Base-by-base conservation (phyloP, 2,797 vertebrate genomes). In the Alfaro cultratus region DNA sequence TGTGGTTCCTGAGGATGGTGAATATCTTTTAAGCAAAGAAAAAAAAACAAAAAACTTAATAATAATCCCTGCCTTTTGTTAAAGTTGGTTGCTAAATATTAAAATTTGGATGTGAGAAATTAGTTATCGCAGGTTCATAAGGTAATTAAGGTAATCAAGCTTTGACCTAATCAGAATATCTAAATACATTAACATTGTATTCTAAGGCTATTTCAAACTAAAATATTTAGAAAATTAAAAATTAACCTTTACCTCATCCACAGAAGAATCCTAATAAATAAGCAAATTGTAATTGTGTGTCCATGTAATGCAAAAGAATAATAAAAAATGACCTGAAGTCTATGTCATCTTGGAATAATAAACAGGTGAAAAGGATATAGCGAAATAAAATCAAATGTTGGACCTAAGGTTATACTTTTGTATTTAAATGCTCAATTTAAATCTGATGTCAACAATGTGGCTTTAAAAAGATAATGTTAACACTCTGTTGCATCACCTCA, bases 1-100 rank as follows among this genome's bases (percentile, higher is more conserved):
- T 0, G 98, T 99, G 31, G 92, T 99, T 83, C 96, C 98, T 1
- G 98, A 99, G 79, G 98, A 99, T 23, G 99, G 99, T 99, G 89
- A 96, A 95, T 43, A 23, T 75, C 46, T 85, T 34, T 15, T 12
- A 39, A 55, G 55, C 36, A 13, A 21, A 41, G 13, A 41, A 68
- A 26, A 23, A 8, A 31, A 73, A 55, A 57, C 36, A 23, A 8
- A 31, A 73, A 55, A 57, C 36, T 5, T 36, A 47, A 13, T 3
- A 29, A 12, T 5, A 39, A 41, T n/a, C 46, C 45, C 16, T 23
- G 18, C 16, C 18, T 29, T 29, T 49, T 64, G 10, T 76, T 39
- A 47, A 21, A 82, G 67, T 29, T 2, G 5, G 7, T 46, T 53
- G 23, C 75, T 67, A 15, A 39, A 39, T 21, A 34, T 75, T 23